These are phyloP conservation scores for Calypte anna DNA, from an alignment of 2,113 vertebrate species.

Conservation along the genomic window DNA sequence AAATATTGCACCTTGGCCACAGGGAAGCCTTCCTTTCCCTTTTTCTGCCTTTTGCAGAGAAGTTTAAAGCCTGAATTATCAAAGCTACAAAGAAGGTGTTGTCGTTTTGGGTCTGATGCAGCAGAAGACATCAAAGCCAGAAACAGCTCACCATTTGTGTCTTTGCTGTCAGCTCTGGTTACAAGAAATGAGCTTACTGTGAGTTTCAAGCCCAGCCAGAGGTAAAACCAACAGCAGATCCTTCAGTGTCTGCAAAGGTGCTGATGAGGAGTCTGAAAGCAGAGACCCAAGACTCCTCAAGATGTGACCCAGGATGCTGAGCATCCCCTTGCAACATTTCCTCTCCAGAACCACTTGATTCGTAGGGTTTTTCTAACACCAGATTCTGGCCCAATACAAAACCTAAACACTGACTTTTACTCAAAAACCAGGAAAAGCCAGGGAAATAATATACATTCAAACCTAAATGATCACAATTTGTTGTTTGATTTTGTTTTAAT, in stretches of 20 bases:
- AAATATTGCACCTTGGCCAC: neutral
- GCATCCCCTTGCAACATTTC: neutral
- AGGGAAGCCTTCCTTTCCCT: neutral
- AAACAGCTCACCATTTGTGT: constrained; percentile 3
- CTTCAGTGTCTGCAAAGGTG: neutral
- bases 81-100: neutral
- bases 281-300: neutral
- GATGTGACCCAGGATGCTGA: rapidly evolving
- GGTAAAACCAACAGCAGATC: neutral
- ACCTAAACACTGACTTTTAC: neutral
- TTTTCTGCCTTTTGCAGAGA: constrained; percentile 7
- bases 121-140: neutral
- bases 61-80: constrained; percentile 16
- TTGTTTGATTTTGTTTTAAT: rapidly evolving
- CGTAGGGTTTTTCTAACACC: neutral
- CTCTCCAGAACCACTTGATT: neutral
- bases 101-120: neutral
- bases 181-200: neutral
- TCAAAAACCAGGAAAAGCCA: neutral
- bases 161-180: constrained; percentile 1
- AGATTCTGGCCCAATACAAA: neutral
- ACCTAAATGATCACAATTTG: rapidly evolving
- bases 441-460: rapidly evolving
- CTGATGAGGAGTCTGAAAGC: neutral
- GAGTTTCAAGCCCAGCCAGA: neutral